Evolutionary conservation across 2,113 vertebrate species (phyloP).

Genomic region (Dipodomys ordii): DNA sequence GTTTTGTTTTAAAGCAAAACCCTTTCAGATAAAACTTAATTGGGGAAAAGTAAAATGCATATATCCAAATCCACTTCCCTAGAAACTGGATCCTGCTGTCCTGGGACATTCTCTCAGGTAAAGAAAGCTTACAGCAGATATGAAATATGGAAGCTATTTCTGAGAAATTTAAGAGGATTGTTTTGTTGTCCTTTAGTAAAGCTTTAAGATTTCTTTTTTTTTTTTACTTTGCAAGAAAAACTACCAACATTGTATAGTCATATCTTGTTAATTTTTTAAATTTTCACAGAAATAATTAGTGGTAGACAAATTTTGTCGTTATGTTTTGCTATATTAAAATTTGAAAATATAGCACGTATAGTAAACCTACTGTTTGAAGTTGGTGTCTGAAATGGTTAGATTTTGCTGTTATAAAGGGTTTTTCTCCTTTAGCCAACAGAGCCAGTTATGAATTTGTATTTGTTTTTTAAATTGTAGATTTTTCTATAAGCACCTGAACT

Average conservation of each 20-base stretch:
- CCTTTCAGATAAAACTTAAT: conserved; percentile 38
- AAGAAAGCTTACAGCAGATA: conserved; percentile 70
- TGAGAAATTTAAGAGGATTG: conserved; percentile 66
- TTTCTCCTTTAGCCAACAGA: conserved; percentile 44
- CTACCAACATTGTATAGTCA: conserved; percentile 75
- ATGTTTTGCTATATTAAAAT: conserved; percentile 73
- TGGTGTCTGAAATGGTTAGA: conserved; percentile 63
- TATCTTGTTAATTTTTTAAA: conserved; percentile 74
- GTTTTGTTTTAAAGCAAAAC: conserved; percentile 48
- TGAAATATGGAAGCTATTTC: conserved; percentile 74
- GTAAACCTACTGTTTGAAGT: conserved; percentile 75
- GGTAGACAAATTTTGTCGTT: conserved; percentile 77
- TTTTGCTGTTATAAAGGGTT: conserved; percentile 73
- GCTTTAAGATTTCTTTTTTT: conserved; percentile 30
- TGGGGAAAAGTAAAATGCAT: not conserved
- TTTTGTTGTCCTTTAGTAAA: conserved; percentile 77
- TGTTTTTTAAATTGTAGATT: conserved; percentile 69
- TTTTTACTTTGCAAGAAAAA: conserved; percentile 77
- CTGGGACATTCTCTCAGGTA: conserved; percentile 74
- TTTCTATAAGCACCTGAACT: conserved; percentile 68
- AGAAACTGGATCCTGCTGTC: conserved; percentile 41
- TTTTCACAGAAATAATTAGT: conserved; percentile 68
- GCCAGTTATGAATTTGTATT: conserved; percentile 57
- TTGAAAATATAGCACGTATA: conserved; percentile 73
- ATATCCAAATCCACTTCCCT: not conserved